Conservation (phyloP, 2,797 vertebrate genomes). For the Rhinophrynus dorsalis region DNA sequence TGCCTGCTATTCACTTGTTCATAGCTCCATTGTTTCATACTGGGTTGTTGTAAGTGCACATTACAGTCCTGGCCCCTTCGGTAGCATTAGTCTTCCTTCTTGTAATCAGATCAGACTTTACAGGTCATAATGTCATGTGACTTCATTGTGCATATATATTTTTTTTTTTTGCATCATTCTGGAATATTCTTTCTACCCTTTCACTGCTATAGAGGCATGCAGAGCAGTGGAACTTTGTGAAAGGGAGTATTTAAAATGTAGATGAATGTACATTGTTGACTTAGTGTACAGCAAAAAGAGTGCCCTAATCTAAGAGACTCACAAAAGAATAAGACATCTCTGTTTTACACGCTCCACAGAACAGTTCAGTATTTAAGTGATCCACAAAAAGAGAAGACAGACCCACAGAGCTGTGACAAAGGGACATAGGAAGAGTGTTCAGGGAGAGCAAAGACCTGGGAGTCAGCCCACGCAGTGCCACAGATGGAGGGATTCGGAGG, state of each 20-base stretch:
- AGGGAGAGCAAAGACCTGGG: constrained; percentile 18
- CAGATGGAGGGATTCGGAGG: constrained; percentile 34
- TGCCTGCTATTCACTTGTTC: no score
- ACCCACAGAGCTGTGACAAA: constrained; percentile 38
- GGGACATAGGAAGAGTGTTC: constrained; percentile 34
- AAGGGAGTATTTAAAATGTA: constrained; percentile 21
- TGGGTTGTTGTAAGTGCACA: no score
- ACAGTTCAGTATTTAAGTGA: constrained; percentile 28
- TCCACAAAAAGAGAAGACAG: constrained; percentile 32
- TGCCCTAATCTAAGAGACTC: constrained; percentile 25
- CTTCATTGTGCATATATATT: constrained; percentile 31
- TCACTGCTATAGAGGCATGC: constrained; percentile 30
- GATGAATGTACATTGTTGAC: constrained; percentile 12
- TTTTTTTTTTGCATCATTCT: constrained; percentile 36
- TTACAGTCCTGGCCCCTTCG: no score
- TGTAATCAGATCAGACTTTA: constrained; percentile 6
- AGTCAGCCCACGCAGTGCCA: constrained; percentile 36
- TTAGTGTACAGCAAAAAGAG: constrained; percentile 19
- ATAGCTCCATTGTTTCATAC: no score
- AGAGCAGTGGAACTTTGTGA: constrained; percentile 17
- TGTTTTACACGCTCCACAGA: constrained; percentile 2
- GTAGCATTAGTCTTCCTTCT: background rate
- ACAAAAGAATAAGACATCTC: constrained; percentile 22
- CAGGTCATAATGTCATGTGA: no score
- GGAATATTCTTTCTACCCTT: constrained; percentile 7